Evolutionary conservation across 2,113 vertebrate species (phyloP), one percentile per base, ranked within the genome.

Genomic region (Charadrius vociferus): DNA sequence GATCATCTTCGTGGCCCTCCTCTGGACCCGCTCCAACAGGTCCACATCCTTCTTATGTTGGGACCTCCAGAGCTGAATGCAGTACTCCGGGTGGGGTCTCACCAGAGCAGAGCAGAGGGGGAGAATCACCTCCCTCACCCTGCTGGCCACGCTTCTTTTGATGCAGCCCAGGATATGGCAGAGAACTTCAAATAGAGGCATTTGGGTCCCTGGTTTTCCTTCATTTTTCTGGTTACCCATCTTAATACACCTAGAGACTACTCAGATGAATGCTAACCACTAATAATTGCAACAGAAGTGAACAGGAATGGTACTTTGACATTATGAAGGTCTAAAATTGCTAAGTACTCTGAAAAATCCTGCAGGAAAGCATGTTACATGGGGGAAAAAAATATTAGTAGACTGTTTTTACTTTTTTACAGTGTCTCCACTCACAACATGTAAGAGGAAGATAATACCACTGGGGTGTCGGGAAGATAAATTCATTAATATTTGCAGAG

Each of bases 401-500:
- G 27, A 49, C 6, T 1, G 0, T 39, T 68, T 74, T 73, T 56
- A 7, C 9, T 53, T 84, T 77, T 84, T 75, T 43, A 18, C 56
- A 53, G 43, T 2, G 2, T 65, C 39, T 90, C 62, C 16, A 67
- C 19, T 90, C 74, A 82, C 0, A 3, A 56, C 12, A n/a, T 11
- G 4, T 56, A 58, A 84, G n/a, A 88, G 39, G 77, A 91, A 52
- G 61, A 66, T 56, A 85, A 34, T 27, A 50, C 21, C 49, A 87
- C 22, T 30, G 72, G 66, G 12, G 22, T 66, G 39, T 47, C 3
- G 3, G 58, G 71, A 90, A 95, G 87, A 93, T 41, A 85, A 86
- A 92, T 77, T 90, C 86, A 82, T 87, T 87, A 90, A 65, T 81
- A 90, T 90, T 86, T 93, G 82, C 26, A 56, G 71, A 86, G 85